Evolutionary conservation across 2,113 vertebrate genomes (phyloP), one percentile per base, ranked within the genome.

Genomic region (Bos javanicus): DNA sequence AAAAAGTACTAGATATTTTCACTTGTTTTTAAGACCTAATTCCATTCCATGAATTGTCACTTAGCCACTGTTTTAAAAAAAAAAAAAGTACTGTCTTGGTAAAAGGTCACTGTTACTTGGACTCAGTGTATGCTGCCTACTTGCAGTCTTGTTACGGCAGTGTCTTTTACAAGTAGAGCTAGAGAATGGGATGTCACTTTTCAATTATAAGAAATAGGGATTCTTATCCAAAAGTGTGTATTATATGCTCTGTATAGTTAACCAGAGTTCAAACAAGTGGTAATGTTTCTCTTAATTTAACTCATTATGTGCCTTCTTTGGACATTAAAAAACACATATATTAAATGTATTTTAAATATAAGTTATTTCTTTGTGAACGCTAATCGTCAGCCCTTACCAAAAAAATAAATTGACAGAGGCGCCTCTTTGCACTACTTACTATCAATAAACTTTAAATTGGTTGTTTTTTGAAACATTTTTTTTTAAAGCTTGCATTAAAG

Each of bases 41-140:
- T 99, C 95, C 98, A 99, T 99, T 99, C 98, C 98, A 98, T 98
- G 97, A 96, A 64, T 96, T 98, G 97, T 98, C 97, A 98, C 96
- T 95, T 98, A 97, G 97, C 97, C 97, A 98, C 98, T 98, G 98
- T 96, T 39, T 23, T 94, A 97, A 76, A 43, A 33, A 46, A 78
- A 78, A 78, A 50, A 81, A 81, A 81, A 33, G 92, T 98, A 98
- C 96, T 98, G 97, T 99, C 96, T 98, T 98, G 97, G 97, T 98
- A 96, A 98, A 99, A 99, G 97, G 71, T 98, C 96, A 52, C 97
- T 98, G 95, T 98, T 98, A 98, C 97, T 97, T 94, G 84, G 94
- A 98, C 98, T 98, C 96, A 98, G 92, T 98, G 97, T 54, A 56
- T 96, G 98, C 98, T 98, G 98, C 98, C 96, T 98, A 97, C 98